Evolutionary conservation across 2,113 vertebrate genomes (phyloP), one percentile per base, ranked within the genome.

Genomic region (Cavia aperea): DNA sequence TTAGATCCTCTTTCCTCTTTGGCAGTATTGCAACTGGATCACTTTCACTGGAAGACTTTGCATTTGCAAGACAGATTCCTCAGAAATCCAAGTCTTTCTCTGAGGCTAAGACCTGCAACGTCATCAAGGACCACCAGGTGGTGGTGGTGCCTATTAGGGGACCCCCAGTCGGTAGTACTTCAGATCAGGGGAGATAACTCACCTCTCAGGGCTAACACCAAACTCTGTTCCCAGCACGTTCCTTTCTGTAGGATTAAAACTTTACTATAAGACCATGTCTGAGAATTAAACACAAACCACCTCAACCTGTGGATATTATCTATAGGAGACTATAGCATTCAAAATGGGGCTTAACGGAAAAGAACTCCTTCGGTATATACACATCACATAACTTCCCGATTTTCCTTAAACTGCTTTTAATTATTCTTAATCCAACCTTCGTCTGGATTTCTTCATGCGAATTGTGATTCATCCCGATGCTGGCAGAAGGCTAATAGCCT

Each of bases 401-500:
- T 56, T 93, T 63, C 62, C 70, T 94, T 88, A 93, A 90, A 92
- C 1, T 60, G 63, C 51, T 87, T 90, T 83, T 75, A 93, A 89
- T 95, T 88, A 72, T 94, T 93, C 89, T 91, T 94, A 83, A 82
- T 51, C 60, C 88, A 92, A 94, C 66, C 49, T 93, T 90, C 31
- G 5, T 89, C 92, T 95, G 86, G 88, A 94, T 83, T 77, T 78
- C 51, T 46, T 93, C 75, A 43, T 33, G 24, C 93, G 83, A 86
- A 90, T 92, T 92, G 68, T 9, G 0, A 66, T 79, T 93, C 66
- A 33, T 87, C 65, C 51, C 81, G 60, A 36, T 8, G 29, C 83
- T 88, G 81, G 83, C 68, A 92, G 51, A 94, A 94, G 39, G 49
- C n/a, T 56, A 68, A 86, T 9, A 23, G 56, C 63, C 90, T 62